Evolutionary conservation across 2,113 vertebrate genomes (phyloP), one percentile per base, ranked within the genome.

Genomic region (Podarcis muralis): DNA sequence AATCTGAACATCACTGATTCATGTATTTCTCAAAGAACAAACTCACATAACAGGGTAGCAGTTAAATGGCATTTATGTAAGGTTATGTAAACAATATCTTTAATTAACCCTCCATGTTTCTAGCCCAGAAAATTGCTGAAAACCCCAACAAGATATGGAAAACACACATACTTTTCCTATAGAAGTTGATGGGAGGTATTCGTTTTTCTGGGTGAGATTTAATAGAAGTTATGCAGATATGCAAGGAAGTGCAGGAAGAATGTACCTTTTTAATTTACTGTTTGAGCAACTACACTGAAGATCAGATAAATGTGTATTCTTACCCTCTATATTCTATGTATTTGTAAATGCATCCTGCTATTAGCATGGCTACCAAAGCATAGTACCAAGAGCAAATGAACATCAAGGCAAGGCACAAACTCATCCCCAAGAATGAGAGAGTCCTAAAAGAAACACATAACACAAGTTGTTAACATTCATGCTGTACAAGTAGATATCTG

Each of bases 331-430:
- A 99, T 93, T 99, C 99, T 30, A 99, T 99, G 96, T 99, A 99
- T 94, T 99, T 99, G 96, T 99, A 99, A 96, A 99, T 99, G 94
- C 98, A 98, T 93, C 98, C 95, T 22, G 99, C 98, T 20, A 99
- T 98, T 62, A 97, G 96, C 98, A 99, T 99, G 93, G 98, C 99
- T 30, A 98, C 93, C 72, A 99, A 97, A 5, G 99, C 98, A 22
- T 99, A 99, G 95, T 99, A 98, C 99, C 99, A 99, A 86, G 98
- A 99, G 77, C 97, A 99, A 95, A 99, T 98, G 96, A 99, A 99
- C 99, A 99, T 99, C 93, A 99, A 97, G 27, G 98, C 98, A 59
- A 99, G 97, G 95, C 98, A 99, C 92, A 99, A 97, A 94, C 98
- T 99, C 98, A 99, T 99, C 81, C 99, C 99, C 92, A 99, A 96